Evolutionary conservation across 1,140 invertebrate genomes (phyloP).

Genomic region (Muscidifurax raptorellus): DNA sequence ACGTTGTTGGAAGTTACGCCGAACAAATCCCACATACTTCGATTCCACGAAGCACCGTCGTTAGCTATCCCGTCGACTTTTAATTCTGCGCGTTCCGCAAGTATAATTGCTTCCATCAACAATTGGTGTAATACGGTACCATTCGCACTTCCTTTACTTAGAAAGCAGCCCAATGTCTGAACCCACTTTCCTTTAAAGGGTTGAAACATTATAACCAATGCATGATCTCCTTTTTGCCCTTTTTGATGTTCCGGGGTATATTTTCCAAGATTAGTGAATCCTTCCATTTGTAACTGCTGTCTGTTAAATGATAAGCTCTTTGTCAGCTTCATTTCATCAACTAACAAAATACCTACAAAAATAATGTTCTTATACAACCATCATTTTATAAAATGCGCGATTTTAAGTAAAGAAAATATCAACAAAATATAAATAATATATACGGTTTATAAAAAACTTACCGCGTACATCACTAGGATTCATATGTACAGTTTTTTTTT

Average conservation of each 20-base stretch:
- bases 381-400: too few relatives aligned
- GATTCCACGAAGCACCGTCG: slow-evolving; percentile 50
- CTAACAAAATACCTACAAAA: neutral
- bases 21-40: slow-evolving; percentile 51
- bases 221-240: slow-evolving; percentile 54
- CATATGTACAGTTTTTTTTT: too few relatives aligned
- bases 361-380: too few relatives aligned
- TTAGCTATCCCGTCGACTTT: slow-evolving; percentile 46
- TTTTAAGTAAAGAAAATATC: neutral
- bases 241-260: too few relatives aligned
- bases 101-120: slow-evolving; percentile 38
- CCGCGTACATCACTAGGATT: neutral
- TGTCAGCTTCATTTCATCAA: too few relatives aligned
- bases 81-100: slow-evolving; percentile 46
- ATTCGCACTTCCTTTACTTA: slow-evolving; percentile 54
- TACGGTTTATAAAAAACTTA: neutral
- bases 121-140: slow-evolving; percentile 55
- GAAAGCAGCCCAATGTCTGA: slow-evolving; percentile 57
- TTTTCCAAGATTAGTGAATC: too few relatives aligned
- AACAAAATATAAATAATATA: neutral
- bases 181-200: too few relatives aligned
- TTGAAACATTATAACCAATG: slow-evolving; percentile 54
- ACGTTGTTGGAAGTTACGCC: slow-evolving; percentile 29
- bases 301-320: slow-evolving; percentile 14
- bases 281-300: slow-evolving; percentile 15